Evolutionary conservation across 2,113 vertebrate genomes (phyloP).

Genomic region (Potamarius usumacintae): DNA sequence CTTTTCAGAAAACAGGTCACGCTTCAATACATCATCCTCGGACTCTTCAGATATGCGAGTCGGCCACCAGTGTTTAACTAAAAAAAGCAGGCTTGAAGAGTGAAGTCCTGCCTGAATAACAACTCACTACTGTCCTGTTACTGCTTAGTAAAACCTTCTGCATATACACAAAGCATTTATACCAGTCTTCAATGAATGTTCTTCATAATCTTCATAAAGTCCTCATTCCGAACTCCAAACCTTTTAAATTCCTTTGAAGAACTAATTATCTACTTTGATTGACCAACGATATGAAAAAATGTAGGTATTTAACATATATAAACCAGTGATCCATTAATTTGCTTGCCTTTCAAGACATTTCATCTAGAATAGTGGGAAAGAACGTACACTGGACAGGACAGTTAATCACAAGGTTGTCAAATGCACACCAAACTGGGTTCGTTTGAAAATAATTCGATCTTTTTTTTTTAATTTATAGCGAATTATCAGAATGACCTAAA

Average conservation of each 20-base stretch:
- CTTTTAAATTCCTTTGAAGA: background rate
- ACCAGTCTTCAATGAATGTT: no score
- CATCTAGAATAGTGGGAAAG: background rate
- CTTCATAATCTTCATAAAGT: background rate
- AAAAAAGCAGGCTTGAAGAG: background rate
- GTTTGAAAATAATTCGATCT: background rate
- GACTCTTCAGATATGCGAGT: background rate
- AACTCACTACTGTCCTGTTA: background rate
- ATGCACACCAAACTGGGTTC: background rate
- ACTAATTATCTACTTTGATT: background rate
- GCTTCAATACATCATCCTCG: background rate
- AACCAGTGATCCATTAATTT: background rate
- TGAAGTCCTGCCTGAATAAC: background rate
- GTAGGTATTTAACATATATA: background rate
- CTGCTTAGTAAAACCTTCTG: background rate
- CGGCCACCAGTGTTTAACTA: background rate
- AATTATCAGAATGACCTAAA: background rate
- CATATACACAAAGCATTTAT: no score
- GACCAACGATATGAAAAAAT: background rate
- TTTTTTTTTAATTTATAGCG: background rate
- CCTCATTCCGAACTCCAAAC: background rate
- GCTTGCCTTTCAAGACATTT: background rate
- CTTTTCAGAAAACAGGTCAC: background rate
- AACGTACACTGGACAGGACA: background rate
- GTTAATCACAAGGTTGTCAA: background rate